Percentiles rank a stretch among this genome's conserved stretches.
phyloP scores from a whole-genome alignment of 2,113 vertebrate species.

The Helogale parvula region DNA sequence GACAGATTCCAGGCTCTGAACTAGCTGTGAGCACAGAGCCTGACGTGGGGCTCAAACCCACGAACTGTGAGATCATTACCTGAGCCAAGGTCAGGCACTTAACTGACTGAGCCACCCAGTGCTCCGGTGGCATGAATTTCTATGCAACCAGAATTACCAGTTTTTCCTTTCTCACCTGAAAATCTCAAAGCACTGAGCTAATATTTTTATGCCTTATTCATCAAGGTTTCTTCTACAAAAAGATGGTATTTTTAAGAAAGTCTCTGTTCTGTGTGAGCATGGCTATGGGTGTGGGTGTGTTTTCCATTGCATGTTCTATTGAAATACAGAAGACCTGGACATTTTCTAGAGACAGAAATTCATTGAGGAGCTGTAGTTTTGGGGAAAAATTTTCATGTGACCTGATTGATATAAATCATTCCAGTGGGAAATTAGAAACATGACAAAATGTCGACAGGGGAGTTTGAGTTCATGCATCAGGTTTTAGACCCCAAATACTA shows the following conservation, averaged over 20 bases:
- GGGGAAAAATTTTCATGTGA: neutral
- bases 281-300: neutral
- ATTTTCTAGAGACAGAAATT: conserved; percentile 35
- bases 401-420: neutral
- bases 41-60: too few species aligned
- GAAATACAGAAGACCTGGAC: neutral
- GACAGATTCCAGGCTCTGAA: too few species aligned
- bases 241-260: conserved; percentile 5
- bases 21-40: too few species aligned
- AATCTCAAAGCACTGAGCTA: neutral
- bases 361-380: conserved; percentile 19
- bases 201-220: conserved; percentile 26
- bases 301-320: neutral
- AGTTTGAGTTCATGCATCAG: neutral
- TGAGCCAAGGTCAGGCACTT: too few species aligned
- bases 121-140: neutral
- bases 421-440: neutral
- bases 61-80: too few species aligned
- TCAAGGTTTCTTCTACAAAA: neutral
- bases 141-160: neutral
- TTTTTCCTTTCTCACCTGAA: conserved; percentile 28
- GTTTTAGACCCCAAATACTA: conserved; percentile 12
- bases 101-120: too few species aligned
- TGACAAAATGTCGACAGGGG: neutral
- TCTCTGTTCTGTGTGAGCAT: neutral